phyloP scores from a whole-genome alignment of 2,888 invertebrate genomes.

The Actias luna region DNA sequence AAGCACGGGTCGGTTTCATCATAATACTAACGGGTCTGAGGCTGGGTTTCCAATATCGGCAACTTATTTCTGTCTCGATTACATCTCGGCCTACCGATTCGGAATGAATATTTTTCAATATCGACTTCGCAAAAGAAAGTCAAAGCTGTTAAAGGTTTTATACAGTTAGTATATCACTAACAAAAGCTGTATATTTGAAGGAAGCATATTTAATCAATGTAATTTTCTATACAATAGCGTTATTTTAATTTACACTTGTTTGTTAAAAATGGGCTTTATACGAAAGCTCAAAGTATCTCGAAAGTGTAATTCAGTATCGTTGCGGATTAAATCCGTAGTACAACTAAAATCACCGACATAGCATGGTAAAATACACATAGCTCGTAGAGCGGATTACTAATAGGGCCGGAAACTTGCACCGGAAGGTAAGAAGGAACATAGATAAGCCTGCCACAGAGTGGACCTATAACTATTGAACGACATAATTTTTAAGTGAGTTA shows the following conservation, averaged over 20 bases:
- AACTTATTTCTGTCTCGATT: conserved; percentile 36
- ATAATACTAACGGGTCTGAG: conserved; percentile 33
- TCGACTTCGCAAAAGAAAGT: conserved; percentile 32
- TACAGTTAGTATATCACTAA: conserved; percentile 20
- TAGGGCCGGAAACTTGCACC: too few species aligned
- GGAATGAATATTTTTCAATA: conserved; percentile 26
- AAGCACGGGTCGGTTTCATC: conserved; percentile 32
- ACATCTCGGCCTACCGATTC: conserved; percentile 31
- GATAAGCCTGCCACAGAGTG: too few species aligned
- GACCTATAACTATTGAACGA: too few species aligned
- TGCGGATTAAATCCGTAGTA: too few species aligned
- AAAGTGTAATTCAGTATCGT: too few species aligned
- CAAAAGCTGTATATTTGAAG: background rate
- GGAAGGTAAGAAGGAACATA: too few species aligned
- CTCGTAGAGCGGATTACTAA: too few species aligned
- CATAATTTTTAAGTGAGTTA: too few species aligned
- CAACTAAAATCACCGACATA: too few species aligned
- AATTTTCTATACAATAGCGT: background rate
- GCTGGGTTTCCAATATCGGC: conserved; percentile 24
- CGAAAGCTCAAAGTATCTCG: too few species aligned
- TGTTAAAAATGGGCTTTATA: too few species aligned
- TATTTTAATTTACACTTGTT: background rate
- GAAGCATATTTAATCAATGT: background rate
- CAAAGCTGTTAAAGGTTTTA: conserved; percentile 31
- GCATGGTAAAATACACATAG: too few species aligned